Evolutionary conservation across 2,888 invertebrate species (phyloP).

Genomic region (Mechanitis messenoides): DNA sequence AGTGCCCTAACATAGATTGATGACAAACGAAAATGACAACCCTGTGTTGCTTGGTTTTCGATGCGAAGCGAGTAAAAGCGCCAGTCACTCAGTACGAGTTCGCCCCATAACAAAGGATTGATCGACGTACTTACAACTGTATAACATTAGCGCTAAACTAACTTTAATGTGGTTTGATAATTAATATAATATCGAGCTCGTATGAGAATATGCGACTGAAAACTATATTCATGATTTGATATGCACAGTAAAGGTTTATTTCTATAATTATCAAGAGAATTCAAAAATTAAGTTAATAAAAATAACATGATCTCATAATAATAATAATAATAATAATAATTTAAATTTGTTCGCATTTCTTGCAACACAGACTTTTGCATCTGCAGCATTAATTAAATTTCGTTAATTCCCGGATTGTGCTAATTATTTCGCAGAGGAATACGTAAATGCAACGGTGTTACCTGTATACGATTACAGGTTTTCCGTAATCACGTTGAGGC

Average conservation of each 20-base stretch:
- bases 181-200: constrained; percentile 42
- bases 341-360: too few relatives aligned
- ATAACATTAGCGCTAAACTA: constrained; percentile 58
- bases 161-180: constrained; percentile 71
- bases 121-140: constrained; percentile 49
- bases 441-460: too few relatives aligned
- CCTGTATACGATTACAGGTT: too few relatives aligned
- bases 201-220: constrained; percentile 2
- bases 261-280: not conserved
- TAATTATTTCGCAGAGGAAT: too few relatives aligned
- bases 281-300: too few relatives aligned
- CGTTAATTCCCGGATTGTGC: too few relatives aligned
- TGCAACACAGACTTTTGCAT: too few relatives aligned
- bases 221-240: not conserved
- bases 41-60: constrained; percentile 56
- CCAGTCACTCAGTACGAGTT: constrained; percentile 65
- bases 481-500: too few relatives aligned
- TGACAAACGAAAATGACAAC: constrained; percentile 76
- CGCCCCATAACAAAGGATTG: constrained; percentile 57
- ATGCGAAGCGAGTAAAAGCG: constrained; percentile 55
- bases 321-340: too few relatives aligned
- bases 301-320: too few relatives aligned
- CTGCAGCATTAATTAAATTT: too few relatives aligned
- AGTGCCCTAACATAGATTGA: constrained; percentile 75
- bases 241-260: too few relatives aligned